Evolutionary conservation across 2,888 invertebrate species (phyloP).

Genomic region (Toxonevra muliebris): DNA sequence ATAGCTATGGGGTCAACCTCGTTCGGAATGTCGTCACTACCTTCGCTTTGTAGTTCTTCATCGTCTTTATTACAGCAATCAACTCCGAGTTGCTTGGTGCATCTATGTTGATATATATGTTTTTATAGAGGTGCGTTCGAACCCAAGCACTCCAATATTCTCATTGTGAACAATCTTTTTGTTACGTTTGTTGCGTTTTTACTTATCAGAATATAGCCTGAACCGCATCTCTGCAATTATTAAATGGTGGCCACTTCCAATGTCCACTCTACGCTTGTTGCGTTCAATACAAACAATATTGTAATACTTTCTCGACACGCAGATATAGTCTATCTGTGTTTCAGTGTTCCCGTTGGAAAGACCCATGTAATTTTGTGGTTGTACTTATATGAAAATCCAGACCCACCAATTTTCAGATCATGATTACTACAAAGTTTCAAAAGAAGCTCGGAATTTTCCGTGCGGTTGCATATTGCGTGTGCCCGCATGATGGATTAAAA

Average conservation of each 20-base stretch:
- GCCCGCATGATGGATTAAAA: background rate
- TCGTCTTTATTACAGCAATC: too few relatives aligned
- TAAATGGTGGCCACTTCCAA: background rate
- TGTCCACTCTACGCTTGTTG: slow-evolving; percentile 13
- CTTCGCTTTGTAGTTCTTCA: too few relatives aligned
- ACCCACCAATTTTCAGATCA: slow-evolving; percentile 4
- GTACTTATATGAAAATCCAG: slow-evolving; percentile 7
- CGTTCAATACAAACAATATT: slow-evolving; percentile 11
- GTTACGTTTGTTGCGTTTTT: background rate
- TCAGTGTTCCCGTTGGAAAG: background rate
- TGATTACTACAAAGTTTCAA: slow-evolving; percentile 5
- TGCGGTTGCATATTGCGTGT: slow-evolving; percentile 3
- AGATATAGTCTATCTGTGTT: slow-evolving; percentile 16
- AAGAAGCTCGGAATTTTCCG: slow-evolving; percentile 6
- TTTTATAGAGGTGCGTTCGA: too few relatives aligned
- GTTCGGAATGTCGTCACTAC: too few relatives aligned
- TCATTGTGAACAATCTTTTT: too few relatives aligned
- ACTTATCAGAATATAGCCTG: background rate
- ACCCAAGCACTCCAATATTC: too few relatives aligned
- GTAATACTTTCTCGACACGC: slow-evolving; percentile 4
- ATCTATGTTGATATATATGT: too few relatives aligned
- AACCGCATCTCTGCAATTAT: background rate
- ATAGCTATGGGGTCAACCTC: too few relatives aligned
- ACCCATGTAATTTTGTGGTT: slow-evolving; percentile 14
- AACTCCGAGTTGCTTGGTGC: too few relatives aligned